These are phyloP conservation scores for Siniperca obscura DNA, from an alignment of 2,797 vertebrate genomes.

Conservation along the genomic window DNA sequence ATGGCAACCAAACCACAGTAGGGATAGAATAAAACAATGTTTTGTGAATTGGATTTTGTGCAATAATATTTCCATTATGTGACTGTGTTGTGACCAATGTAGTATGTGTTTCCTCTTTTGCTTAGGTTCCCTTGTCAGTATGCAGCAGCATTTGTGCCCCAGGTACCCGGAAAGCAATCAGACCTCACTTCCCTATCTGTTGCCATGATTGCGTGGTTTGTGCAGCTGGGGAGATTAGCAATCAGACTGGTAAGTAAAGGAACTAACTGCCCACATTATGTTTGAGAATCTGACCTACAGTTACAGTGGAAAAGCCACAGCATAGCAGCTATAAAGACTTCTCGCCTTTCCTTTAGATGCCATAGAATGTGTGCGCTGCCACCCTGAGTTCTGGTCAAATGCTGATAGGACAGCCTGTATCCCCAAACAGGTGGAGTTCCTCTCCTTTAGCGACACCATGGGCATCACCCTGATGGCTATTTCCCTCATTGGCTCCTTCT, in stretches of 20 bases:
- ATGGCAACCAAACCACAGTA: conserved; percentile 82
- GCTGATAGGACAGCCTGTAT: conserved; percentile 79
- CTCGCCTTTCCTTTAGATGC: conserved; percentile 77
- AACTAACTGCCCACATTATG: conserved; percentile 10
- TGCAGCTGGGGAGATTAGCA: conserved; percentile 87
- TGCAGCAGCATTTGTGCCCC: conserved; percentile 86
- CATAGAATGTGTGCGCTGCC: conserved; percentile 84
- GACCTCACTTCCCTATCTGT: conserved; percentile 85
- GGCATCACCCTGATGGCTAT: conserved; percentile 79
- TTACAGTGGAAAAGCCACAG: conserved; percentile 6
- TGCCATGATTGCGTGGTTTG: conserved; percentile 89
- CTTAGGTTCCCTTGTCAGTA: conserved; percentile 85
- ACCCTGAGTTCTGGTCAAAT: conserved; percentile 87
- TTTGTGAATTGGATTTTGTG: conserved; percentile 6
- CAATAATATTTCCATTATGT: not conserved
- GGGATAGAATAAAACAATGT: not conserved
- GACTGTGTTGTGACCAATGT: conserved; percentile 34
- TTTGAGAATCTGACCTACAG: conserved; percentile 6
- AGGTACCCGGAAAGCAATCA: conserved; percentile 85
- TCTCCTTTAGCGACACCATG: conserved; percentile 85
- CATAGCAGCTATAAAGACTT: conserved; percentile 3
- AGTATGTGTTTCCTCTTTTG: conserved; percentile 50
- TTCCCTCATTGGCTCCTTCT: conserved; percentile 82
- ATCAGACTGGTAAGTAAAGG: conserved; percentile 84
- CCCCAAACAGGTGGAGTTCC: conserved; percentile 85